Base-by-base conservation (phyloP, 2,888 invertebrate species). In the Trilocha varians region DNA sequence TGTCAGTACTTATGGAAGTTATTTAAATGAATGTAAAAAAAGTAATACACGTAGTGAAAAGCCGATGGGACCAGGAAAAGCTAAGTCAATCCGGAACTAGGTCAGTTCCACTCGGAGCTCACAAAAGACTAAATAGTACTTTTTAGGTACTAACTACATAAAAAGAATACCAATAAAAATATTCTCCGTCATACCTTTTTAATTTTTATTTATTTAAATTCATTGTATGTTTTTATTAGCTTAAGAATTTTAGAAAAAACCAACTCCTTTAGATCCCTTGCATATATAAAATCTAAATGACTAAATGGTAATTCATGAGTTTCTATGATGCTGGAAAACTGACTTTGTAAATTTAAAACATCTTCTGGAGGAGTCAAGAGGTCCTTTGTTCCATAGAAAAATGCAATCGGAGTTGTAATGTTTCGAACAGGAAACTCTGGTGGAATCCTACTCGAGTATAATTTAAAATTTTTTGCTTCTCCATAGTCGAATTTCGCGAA, bases 81-180 rank as follows among this genome's bases (percentile, higher is more conserved):
- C 50, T 53, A 45, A 51, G 45, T 53, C 46, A 48, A 40, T 36
- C 44, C 47, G 49, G 50, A 55, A 47, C 44, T 55, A 43, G 50
- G 55, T 55, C 55, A 50, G 35, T 41, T 34, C 25, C 33, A 40
- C 34, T 34, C 14, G 8, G n/a, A 25, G 17, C 11, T 25, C 25
- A 25, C 25, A 36, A 11, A 16, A 32, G 32, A 35, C 11, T 16
- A 15, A 9, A n/a, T 32, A 15, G 11, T 17, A 14, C 16, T 11
- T 25, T 25, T 25, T 25, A 9, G 25, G 6, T 25, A 25, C 2
- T n/a, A n/a, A 25, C 25, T 25, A 25, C 25, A 36, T 43, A n/a
- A n/a, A n/a, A n/a, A n/a, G n/a, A n/a, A n/a, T n/a, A n/a, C n/a
- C n/a, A n/a, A n/a, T n/a, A n/a, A n/a, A n/a, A n/a, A n/a, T n/a